A percentile compares a stretch with the other conserved stretches of the same genome.
These are phyloP conservation scores for Lamproptera curius DNA, from an alignment of 2,888 invertebrate species.

Conservation along the genomic window DNA sequence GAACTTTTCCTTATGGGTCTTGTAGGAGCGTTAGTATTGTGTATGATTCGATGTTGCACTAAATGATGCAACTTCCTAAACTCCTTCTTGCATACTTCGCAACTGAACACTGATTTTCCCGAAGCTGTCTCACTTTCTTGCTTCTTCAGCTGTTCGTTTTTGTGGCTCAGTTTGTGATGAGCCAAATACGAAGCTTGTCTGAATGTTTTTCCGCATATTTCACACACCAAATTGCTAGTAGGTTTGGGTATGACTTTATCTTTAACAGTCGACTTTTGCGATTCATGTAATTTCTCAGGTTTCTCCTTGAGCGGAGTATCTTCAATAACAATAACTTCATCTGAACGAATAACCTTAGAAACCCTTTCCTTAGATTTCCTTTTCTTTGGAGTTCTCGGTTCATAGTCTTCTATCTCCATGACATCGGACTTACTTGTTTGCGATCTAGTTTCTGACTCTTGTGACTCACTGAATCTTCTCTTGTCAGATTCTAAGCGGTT, in stretches of 20 bases:
- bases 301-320: slow-evolving; percentile 48
- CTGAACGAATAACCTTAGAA: slow-evolving; percentile 35
- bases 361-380: slow-evolving; percentile 46
- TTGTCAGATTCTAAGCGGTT: slow-evolving; percentile 64
- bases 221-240: slow-evolving; percentile 51
- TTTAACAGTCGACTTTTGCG: slow-evolving; percentile 35
- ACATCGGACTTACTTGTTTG: slow-evolving; percentile 46
- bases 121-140: slow-evolving; percentile 31
- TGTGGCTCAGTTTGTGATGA: slow-evolving; percentile 62
- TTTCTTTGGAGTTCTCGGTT: slow-evolving; percentile 40
- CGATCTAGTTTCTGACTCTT: slow-evolving; percentile 50
- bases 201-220: slow-evolving; percentile 69
- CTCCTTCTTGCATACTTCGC: slow-evolving; percentile 69
- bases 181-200: slow-evolving; percentile 67
- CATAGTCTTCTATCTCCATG: slow-evolving; percentile 42
- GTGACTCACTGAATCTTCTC: slow-evolving; percentile 50
- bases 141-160: slow-evolving; percentile 48
- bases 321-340: slow-evolving; percentile 53
- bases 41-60: slow-evolving; percentile 67
- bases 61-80: slow-evolving; percentile 70
- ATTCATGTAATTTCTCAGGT: slow-evolving; percentile 36
- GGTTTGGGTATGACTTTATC: slow-evolving; percentile 32
- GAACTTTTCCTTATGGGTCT: slow-evolving; percentile 53
- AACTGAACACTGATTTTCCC: slow-evolving; percentile 51
- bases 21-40: slow-evolving; percentile 43